These are phyloP conservation scores for Festucalex cinctus DNA, from an alignment of 2,113 vertebrate species.

Conservation along the genomic window DNA sequence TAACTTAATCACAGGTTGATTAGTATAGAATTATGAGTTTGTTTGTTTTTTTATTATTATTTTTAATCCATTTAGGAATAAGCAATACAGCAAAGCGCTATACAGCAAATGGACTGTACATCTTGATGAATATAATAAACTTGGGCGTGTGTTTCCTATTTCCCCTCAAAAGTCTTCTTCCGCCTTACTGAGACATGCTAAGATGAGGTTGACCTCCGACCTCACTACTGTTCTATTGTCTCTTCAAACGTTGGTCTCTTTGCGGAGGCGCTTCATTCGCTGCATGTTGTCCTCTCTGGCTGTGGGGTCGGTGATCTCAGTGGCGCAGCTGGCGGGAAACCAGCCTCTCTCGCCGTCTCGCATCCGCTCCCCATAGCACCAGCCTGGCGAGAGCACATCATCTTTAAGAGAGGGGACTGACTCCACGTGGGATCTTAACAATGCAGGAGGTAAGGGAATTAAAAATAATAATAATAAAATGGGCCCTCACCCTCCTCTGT, in stretches of 20 bases:
- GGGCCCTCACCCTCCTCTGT: slow-evolving; percentile 79
- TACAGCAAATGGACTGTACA: not conserved
- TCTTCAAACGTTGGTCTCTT: slow-evolving; percentile 82
- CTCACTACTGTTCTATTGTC: slow-evolving; percentile 14
- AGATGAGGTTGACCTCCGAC: not conserved
- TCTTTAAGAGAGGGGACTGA: not conserved
- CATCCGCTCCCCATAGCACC: slow-evolving; percentile 84
- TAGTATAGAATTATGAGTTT: not conserved
- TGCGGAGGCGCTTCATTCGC: slow-evolving; percentile 86
- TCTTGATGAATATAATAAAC: not conserved
- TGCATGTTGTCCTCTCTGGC: slow-evolving; percentile 83
- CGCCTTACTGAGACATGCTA: not conserved
- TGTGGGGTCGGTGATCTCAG: slow-evolving; percentile 78
- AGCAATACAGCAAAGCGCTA: not conserved
- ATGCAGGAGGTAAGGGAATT: too few relatives aligned
- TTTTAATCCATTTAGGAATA: not conserved
- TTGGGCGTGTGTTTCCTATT: not conserved
- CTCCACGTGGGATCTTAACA: not conserved
- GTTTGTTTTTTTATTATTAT: too few relatives aligned
- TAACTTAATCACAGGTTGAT: too few relatives aligned
- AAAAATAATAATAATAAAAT: not conserved
- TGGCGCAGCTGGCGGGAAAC: slow-evolving; percentile 83
- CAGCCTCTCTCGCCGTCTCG: slow-evolving; percentile 86
- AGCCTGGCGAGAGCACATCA: slow-evolving; percentile 45
- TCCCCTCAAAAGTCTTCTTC: not conserved